Evolutionary conservation across 1,140 invertebrate genomes (phyloP).

Genomic region (Muscidifurax raptorellus): DNA sequence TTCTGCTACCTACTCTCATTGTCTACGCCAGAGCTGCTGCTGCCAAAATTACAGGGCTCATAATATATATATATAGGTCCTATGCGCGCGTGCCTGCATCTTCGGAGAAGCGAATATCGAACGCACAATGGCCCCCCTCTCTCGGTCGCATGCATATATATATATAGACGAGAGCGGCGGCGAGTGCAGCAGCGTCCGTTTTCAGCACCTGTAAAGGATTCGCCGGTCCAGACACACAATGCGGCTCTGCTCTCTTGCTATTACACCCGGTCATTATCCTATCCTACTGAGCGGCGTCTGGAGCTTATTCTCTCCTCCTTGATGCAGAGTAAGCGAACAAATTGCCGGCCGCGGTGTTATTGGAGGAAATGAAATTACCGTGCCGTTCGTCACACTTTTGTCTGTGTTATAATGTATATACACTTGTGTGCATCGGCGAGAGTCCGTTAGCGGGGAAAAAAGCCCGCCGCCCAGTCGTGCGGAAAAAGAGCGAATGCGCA

Average conservation of each 20-base stretch:
- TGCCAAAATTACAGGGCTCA: conserved; percentile 31
- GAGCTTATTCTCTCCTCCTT: no score
- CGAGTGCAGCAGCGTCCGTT: conserved; percentile 8
- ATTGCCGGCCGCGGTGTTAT: no score
- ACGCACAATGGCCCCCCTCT: background rate
- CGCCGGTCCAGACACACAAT: conserved; percentile 19
- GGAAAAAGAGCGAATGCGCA: background rate
- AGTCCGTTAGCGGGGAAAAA: background rate
- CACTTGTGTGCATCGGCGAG: no score
- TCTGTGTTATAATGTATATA: no score
- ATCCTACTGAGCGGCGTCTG: background rate
- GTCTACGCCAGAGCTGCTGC: conserved; percentile 9
- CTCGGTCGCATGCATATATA: background rate
- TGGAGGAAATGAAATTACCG: background rate
- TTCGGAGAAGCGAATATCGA: background rate
- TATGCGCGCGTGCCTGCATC: background rate
- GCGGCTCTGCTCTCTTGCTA: background rate
- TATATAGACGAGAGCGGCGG: no score
- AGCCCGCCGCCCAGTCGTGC: background rate
- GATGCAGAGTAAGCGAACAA: background rate
- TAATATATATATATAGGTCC: background rate
- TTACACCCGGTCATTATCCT: conserved; percentile 9
- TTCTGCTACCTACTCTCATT: conserved; percentile 3
- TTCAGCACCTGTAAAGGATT: conserved; percentile 36
- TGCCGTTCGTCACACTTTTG: no score